Evolutionary conservation across 1,140 invertebrate species (phyloP).

Genomic region (Onthophagus taurus): DNA sequence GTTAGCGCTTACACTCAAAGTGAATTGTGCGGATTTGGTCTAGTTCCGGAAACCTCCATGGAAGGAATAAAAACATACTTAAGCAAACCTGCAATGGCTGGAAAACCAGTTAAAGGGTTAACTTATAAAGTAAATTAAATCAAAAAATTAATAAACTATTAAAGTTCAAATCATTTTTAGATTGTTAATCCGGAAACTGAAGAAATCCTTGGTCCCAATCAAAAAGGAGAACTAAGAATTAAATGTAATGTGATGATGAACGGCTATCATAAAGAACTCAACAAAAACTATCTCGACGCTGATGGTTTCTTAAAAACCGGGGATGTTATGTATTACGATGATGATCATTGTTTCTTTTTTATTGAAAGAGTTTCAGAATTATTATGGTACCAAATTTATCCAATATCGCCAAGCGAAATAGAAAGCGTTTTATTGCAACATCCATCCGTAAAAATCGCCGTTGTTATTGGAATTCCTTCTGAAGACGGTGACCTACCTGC

Average conservation of each 20-base stretch:
- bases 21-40: not conserved
- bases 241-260: conserved; percentile 15
- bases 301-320: conserved; percentile 57
- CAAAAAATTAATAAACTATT: too few relatives aligned
- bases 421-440: conserved; percentile 55
- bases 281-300: conserved; percentile 47
- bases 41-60: not conserved
- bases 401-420: conserved; percentile 45
- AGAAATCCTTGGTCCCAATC: conserved; percentile 17
- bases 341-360: conserved; percentile 53
- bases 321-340: conserved; percentile 57
- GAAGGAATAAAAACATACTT: not conserved
- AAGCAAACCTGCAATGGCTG: not conserved
- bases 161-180: too few relatives aligned
- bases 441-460: conserved; percentile 51
- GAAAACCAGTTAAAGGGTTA: conserved; percentile 1
- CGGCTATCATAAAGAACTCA: conserved; percentile 31
- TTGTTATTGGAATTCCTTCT: conserved; percentile 56
- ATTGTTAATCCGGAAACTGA: conserved; percentile 19
- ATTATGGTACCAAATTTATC: conserved; percentile 54
- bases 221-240: conserved; percentile 19
- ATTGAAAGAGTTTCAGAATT: conserved; percentile 62
- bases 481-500: conserved; percentile 50
- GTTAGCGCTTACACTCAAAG: not conserved
- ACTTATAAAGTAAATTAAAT: not conserved